Percentiles rank a stretch among this genome's conserved stretches.
Conservation (phyloP, 2,888 invertebrate species). For the Andrena trimmerana region DNA sequence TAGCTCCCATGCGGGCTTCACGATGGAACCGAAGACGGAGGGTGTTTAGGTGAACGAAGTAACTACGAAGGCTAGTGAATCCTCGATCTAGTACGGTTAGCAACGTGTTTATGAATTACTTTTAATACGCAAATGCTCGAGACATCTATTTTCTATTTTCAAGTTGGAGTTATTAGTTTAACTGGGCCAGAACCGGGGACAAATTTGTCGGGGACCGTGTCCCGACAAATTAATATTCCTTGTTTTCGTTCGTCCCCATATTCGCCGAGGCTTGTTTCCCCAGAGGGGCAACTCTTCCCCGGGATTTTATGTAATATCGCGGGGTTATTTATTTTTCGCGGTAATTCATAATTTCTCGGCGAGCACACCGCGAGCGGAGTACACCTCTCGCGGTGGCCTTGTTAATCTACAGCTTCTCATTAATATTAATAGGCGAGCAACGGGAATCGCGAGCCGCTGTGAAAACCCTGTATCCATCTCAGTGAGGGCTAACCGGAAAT, state of each 20-base stretch:
- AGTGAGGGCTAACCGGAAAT: not conserved
- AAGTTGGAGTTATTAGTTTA: not conserved
- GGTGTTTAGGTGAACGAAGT: too few relatives aligned
- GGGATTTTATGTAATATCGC: conserved; percentile 26
- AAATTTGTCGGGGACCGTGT: not conserved
- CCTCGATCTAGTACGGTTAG: too few relatives aligned
- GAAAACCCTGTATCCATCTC: not conserved
- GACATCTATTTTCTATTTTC: not conserved
- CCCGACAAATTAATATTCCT: conserved; percentile 2
- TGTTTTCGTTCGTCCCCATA: conserved; percentile 32
- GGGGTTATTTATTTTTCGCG: conserved; percentile 37
- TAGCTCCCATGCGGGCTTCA: too few relatives aligned
- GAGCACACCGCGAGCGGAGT: not conserved
- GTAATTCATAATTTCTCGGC: conserved; percentile 33
- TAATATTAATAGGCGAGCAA: conserved; percentile 27
- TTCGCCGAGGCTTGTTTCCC: conserved; percentile 15
- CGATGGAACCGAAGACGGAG: too few relatives aligned
- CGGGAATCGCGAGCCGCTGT: not conserved
- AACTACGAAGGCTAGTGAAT: too few relatives aligned
- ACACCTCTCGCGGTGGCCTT: conserved; percentile 5
- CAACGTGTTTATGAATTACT: too few relatives aligned
- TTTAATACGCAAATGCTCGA: too few relatives aligned
- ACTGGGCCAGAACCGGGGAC: not conserved
- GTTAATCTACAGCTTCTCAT: conserved; percentile 34
- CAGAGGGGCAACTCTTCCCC: conserved; percentile 19